phyloP scores from a whole-genome alignment of 2,888 invertebrate species.

The Oasisia sp. region DNA sequence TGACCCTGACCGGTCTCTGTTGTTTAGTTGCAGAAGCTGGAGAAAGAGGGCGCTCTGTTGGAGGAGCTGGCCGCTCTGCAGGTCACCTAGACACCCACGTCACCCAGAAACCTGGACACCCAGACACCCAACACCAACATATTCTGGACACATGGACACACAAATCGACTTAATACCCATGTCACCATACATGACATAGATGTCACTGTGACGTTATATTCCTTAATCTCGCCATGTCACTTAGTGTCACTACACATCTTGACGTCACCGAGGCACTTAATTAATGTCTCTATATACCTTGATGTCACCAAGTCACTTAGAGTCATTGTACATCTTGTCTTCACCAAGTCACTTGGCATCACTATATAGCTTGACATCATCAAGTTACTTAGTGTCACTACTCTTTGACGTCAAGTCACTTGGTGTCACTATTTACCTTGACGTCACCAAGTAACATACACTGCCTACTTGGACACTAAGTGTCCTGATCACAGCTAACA shows the following conservation, averaged over 20 bases:
- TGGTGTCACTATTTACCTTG: background rate
- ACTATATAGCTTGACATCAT: background rate
- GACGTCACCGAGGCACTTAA: background rate
- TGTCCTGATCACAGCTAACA: background rate
- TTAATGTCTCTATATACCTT: background rate
- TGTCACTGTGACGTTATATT: too few relatives aligned
- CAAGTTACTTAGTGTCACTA: background rate
- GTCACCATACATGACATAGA: background rate
- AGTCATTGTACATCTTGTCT: background rate
- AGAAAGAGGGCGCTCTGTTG: background rate
- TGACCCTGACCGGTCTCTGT: background rate
- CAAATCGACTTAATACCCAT: background rate
- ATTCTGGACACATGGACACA: background rate
- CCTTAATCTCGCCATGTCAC: background rate
- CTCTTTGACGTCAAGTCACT: background rate
- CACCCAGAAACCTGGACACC: background rate
- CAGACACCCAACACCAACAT: background rate
- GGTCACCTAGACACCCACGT: background rate
- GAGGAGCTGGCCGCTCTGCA: background rate
- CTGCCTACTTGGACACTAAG: background rate
- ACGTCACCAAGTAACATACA: background rate
- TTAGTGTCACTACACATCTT: background rate
- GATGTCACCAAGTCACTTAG: background rate
- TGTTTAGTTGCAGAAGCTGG: constrained; percentile 13
- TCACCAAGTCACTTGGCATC: background rate